Evolutionary conservation across 1,140 invertebrate species (phyloP), one percentile per base, ranked within the genome.

Genomic region (Camponotus floridanus): DNA sequence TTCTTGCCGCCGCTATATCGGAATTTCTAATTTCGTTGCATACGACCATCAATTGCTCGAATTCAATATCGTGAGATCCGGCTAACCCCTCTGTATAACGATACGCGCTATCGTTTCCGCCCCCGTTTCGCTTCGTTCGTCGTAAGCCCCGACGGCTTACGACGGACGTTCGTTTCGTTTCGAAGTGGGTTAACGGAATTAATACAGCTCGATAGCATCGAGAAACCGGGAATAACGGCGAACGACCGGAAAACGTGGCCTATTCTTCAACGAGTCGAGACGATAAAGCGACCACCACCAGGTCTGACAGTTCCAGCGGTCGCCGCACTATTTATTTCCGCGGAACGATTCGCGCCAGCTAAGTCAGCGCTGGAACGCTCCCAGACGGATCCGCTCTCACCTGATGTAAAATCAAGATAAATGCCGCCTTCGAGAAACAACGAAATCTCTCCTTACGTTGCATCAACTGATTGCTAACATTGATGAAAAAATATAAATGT

Each of bases 161-260:
- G 71, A 65, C 62, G 71, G 33, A 78, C 81, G 71, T 76, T 85
- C 61, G 71, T 78, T 74, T 74, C 70, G 57, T 26, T 74, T 78
- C 81, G 71, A 85, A 78, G 73, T 85, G 59, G 81, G 73, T 78
- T 78, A 78, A 64, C 62, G 55, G 62, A 78, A 85, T 85, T 85
- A 85, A 85, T 85, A 78, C 73, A 61, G 73, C 73, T 83, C 68
- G 79, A 83, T 83, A 83, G 36, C 79, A 83, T 70, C 78, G 76
- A 76, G 76, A 51, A 51, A 51, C 13, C 65, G 65, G 48, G 48
- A 70, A 71, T 39, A n/a, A 48, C 65, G 65, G 45, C 67, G 79
- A 71, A 21, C 51, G 79, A 39, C 67, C 67, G 79, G 79, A 71
- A 81, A 83, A 83, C 68, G 55, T 48, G 79, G 79, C 79, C 39